These are phyloP conservation scores for Actinostola sp. DNA, from an alignment of 92 coral and sea anemone species.

Conservation along the genomic window DNA sequence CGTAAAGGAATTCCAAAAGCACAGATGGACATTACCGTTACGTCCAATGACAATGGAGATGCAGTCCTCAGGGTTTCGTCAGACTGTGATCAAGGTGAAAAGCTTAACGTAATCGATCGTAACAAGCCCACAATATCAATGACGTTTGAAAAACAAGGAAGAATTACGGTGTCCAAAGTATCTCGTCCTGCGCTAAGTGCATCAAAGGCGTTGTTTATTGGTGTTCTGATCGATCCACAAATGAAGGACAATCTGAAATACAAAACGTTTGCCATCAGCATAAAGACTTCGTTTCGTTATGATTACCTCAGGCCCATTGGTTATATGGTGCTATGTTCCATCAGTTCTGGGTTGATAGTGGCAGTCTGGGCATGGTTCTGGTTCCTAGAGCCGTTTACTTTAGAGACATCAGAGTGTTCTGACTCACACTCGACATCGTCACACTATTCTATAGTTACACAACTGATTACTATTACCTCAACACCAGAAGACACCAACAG, in stretches of 20 bases:
- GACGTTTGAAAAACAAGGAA: slow-evolving; percentile 57
- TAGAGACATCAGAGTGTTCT: no score
- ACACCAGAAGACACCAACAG: no score
- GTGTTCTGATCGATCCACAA: slow-evolving; percentile 64
- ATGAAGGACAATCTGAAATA: not conserved
- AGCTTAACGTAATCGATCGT: not conserved
- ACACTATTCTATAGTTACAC: no score
- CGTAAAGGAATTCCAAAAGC: not conserved
- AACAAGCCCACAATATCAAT: slow-evolving; percentile 34
- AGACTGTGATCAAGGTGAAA: slow-evolving; percentile 42
- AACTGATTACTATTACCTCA: no score
- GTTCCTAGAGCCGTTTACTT: slow-evolving; percentile 45
- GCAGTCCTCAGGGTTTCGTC: slow-evolving; percentile 70
- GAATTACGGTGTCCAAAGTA: slow-evolving; percentile 69
- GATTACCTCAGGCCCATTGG: slow-evolving; percentile 58
- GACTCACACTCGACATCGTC: no score
- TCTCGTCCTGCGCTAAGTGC: slow-evolving; percentile 47
- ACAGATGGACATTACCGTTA: slow-evolving; percentile 75
- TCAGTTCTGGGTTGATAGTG: slow-evolving; percentile 70
- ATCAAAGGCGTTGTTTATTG: not conserved
- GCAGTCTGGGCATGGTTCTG: slow-evolving; percentile 79
- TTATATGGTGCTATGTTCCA: slow-evolving; percentile 56
- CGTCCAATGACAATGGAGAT: slow-evolving; percentile 9
- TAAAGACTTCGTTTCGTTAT: slow-evolving; percentile 63
- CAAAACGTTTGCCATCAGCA: slow-evolving; percentile 49